These are phyloP conservation scores for Salminus brasiliensis DNA, from an alignment of 2,113 vertebrate genomes.

Conservation along the genomic window DNA sequence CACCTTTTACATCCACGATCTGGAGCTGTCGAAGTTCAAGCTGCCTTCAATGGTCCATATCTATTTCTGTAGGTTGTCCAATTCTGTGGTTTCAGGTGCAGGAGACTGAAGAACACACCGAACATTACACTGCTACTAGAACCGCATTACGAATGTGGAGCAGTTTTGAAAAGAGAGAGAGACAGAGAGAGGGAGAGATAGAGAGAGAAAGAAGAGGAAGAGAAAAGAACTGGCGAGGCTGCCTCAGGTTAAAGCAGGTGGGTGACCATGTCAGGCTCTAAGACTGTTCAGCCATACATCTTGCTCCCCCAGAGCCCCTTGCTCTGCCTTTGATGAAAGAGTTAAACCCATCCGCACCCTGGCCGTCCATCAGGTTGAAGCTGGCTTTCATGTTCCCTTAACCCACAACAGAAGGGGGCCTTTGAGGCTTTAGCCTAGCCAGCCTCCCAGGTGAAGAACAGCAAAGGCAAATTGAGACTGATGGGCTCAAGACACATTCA, in stretches of 20 bases:
- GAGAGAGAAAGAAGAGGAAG: not conserved
- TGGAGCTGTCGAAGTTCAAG: not conserved
- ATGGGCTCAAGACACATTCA: constrained; percentile 45
- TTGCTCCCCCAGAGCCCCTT: constrained; percentile 3
- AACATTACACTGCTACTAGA: not conserved
- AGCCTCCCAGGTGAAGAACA: constrained; percentile 23
- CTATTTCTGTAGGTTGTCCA: not conserved
- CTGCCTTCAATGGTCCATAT: not conserved
- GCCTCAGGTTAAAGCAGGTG: not conserved
- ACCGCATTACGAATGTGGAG: not conserved
- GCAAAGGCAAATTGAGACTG: constrained; percentile 38
- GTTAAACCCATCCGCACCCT: constrained; percentile 30
- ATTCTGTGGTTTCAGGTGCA: not conserved
- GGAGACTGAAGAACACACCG: not conserved
- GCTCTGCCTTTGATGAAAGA: constrained; percentile 32
- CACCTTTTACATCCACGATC: not conserved
- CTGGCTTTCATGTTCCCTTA: constrained; percentile 26
- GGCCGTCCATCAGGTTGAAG: constrained; percentile 31
- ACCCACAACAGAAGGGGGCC: constrained; percentile 25
- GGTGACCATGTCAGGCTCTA: constrained; percentile 27
- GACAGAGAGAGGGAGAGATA: not conserved
- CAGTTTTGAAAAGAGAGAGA: not conserved
- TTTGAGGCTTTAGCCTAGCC: constrained; percentile 4
- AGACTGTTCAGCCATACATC: constrained; percentile 35
- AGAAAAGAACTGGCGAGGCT: not conserved